Conservation (phyloP, 2,888 invertebrate genomes). For the Timandra comae region DNA sequence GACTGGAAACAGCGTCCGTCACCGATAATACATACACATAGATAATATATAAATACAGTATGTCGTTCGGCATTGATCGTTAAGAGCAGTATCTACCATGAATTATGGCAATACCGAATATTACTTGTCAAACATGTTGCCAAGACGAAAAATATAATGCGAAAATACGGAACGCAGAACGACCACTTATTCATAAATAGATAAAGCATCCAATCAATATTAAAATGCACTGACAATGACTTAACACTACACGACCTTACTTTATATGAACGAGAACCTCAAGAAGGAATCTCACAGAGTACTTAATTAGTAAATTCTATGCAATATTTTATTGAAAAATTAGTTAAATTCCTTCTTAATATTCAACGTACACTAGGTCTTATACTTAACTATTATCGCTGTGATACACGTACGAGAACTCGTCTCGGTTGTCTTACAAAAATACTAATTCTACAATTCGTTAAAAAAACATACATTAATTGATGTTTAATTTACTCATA, state of each 20-base stretch:
- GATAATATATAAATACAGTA: no score
- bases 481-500: slow-evolving; percentile 60
- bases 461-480: slow-evolving; percentile 70
- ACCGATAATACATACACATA: background rate
- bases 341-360: slow-evolving; percentile 45
- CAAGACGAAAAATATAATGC: slow-evolving; percentile 8
- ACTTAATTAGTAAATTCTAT: slow-evolving; percentile 25
- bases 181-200: slow-evolving; percentile 23
- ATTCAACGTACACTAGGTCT: slow-evolving; percentile 43
- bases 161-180: slow-evolving; percentile 14
- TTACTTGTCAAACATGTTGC: slow-evolving; percentile 14
- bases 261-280: slow-evolving; percentile 33
- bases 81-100: background rate
- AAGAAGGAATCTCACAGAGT: slow-evolving; percentile 43
- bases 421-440: slow-evolving; percentile 62
- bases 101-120: slow-evolving; percentile 3
- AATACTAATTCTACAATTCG: slow-evolving; percentile 70
- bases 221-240: slow-evolving; percentile 54
- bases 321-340: slow-evolving; percentile 11
- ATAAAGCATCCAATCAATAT: slow-evolving; percentile 56
- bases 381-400: slow-evolving; percentile 72
- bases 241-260: slow-evolving; percentile 51
- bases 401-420: slow-evolving; percentile 70
- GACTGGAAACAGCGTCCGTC: slow-evolving; percentile 29
- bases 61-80: slow-evolving; percentile 5